phyloP scores from a whole-genome alignment of 1,140 invertebrate genomes.

The Lucilia sericata region DNA sequence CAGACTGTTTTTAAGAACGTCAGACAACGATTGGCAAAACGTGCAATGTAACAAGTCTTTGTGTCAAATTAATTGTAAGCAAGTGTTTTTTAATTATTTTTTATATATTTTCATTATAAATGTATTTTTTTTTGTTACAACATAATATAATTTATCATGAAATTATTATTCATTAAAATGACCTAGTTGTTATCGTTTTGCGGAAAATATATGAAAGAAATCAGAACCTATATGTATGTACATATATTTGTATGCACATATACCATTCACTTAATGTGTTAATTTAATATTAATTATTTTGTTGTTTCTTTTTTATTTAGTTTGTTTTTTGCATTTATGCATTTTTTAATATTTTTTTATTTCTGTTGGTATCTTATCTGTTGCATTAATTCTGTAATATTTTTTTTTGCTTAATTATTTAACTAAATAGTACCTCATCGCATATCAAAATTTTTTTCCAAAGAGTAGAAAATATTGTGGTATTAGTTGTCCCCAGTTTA shows the following conservation, averaged over 20 bases:
- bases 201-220: background rate
- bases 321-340: background rate
- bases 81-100: constrained; percentile 37
- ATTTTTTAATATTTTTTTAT: background rate
- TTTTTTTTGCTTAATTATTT: constrained; percentile 10
- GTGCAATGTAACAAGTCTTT: background rate
- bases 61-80: constrained; percentile 29
- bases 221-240: background rate
- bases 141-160: background rate
- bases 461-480: background rate
- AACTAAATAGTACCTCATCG: constrained; percentile 20
- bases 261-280: background rate
- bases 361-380: background rate
- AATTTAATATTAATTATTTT: constrained; percentile 18
- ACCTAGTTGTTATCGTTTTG: constrained; percentile 10
- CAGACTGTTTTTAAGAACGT: too few species aligned
- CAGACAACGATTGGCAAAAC: background rate
- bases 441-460: background rate
- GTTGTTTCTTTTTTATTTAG: background rate
- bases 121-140: background rate
- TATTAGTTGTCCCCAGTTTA: background rate
- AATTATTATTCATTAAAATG: constrained; percentile 16
- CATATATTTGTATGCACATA: background rate
- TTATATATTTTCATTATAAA: background rate
- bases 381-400: background rate